Base-by-base conservation (phyloP, 2,888 invertebrate genomes). In the Macropis europaea region DNA sequence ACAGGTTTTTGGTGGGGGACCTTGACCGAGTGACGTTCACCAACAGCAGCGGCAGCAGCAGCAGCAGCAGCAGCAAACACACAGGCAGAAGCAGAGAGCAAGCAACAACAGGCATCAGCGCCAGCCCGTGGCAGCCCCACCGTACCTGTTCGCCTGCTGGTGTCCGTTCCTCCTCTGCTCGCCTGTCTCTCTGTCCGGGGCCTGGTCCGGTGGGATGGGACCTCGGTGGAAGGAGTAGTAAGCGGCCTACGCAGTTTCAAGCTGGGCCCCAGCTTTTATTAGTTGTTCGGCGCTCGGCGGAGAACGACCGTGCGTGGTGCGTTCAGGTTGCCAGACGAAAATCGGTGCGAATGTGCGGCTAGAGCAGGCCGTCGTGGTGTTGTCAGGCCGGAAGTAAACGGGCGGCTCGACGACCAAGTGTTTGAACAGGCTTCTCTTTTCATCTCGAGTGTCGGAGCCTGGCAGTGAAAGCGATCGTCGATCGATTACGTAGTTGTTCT, bases 241-340 rank as follows among this genome's bases (percentile, higher is more conserved):
- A 87, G 87, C 87, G 86, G 86, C 87, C 87, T 88, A 86, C 86
- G 86, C 88, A 85, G 88, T 88, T 87, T 87, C 87, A 87, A 83
- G 76, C 85, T 82, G 82, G 84, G 85, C 73, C 83, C 81, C 86
- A 87, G 87, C 82, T 88, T 88, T 87, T 88, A 88, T 88, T 88
- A 88, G 88, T 88, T 86, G 84, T 88, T 88, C 87, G 85, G 86
- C 87, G 86, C 86, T 88, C 88, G 88, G 87, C 87, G 87, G 82
- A 85, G 88, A 87, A 88, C 84, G 84, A n/a, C n/a, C n/a, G 87
- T 88, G 87, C 81, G 83, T 86, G 82, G 67, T 40, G 40, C 52
- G 48, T 59, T 40, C 42, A 60, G 56, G 36, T n/a, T n/a, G n/a
- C n/a, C n/a, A n/a, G n/a, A n/a, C n/a, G n/a, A n/a, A n/a, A n/a